Evolutionary conservation across 2,888 invertebrate genomes (phyloP), one percentile per base, ranked within the genome.

Genomic region (Synergus umbraculus): DNA sequence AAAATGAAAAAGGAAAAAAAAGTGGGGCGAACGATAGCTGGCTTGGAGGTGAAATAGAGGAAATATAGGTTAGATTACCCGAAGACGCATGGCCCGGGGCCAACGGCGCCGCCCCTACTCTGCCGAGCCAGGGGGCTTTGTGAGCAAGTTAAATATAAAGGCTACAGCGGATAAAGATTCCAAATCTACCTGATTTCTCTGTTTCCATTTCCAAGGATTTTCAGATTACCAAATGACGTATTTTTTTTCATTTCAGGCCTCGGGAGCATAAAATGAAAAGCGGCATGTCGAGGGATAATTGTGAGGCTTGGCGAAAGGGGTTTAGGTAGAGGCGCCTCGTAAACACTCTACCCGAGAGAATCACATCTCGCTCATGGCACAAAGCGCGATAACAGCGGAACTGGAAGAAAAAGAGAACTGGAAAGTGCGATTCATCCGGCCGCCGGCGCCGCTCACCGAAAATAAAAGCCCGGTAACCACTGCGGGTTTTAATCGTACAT

Each of bases 31-130:
- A 44, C 60, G 46, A 78, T 67, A 78, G 66, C 78, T 66, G 10
- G 66, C 54, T 73, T 73, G 29, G 54, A 84, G 85, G 83, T 80
- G 83, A 85, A 87, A 85, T 84, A 81, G 82, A 81, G 87, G 85
- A 86, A 88, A 87, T 88, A 88, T 88, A 85, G 87, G 87, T 85
- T 87, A 88, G 87, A 88, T 88, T 88, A 87, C 85, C 85, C 84
- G 85, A 87, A 86, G 86, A 87, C 85, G 83, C 83, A 88, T 88
- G 81, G 87, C 85, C 79, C 67, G 78, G 76, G 60, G 73, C 43
- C 65, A 29, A 79, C 65, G 77, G 64, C 58, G 18, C 46, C 69
- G 76, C 54, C 58, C 64, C 66, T 69, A 79, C 76, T 63, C 77
- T 82, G 76, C 63, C 79, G 82, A 65, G 65, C n/a, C 37, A 79